Evolutionary conservation across 2,113 vertebrate genomes (phyloP).

Genomic region (Zingel zingel): DNA sequence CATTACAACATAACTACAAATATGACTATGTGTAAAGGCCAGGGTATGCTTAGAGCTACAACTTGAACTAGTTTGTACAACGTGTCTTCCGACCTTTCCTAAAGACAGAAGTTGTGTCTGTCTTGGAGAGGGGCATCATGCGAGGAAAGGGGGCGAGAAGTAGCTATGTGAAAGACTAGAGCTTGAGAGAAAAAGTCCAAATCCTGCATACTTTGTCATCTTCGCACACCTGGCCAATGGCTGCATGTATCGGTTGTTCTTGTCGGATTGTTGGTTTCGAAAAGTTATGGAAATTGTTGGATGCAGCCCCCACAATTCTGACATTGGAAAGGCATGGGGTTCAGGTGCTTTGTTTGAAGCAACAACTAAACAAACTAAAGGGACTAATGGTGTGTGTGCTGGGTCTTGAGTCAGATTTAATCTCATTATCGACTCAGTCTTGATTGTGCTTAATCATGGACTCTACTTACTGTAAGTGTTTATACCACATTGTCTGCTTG

Average conservation of each 20-base stretch:
- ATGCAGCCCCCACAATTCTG: background rate
- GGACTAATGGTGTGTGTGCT: background rate
- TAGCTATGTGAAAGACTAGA: background rate
- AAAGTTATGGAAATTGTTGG: background rate
- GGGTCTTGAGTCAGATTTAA: background rate
- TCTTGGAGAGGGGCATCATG: background rate
- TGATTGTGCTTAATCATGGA: background rate
- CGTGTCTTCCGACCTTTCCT: background rate
- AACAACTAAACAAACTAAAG: background rate
- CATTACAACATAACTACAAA: background rate
- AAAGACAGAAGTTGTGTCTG: background rate
- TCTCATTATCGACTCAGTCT: constrained; percentile 24
- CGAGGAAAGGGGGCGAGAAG: too few relatives aligned
- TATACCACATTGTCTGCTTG: constrained; percentile 10
- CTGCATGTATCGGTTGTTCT: too few relatives aligned
- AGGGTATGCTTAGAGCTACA: background rate
- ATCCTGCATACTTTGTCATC: background rate
- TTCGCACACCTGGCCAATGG: background rate
- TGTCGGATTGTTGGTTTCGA: background rate
- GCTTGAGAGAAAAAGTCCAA: background rate
- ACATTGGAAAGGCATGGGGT: background rate
- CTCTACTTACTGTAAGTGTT: background rate
- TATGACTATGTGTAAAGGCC: background rate
- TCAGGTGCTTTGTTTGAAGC: background rate
- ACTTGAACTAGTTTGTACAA: background rate